Evolutionary conservation across 2,888 invertebrate genomes (phyloP).

Genomic region (Erebia epiphron): DNA sequence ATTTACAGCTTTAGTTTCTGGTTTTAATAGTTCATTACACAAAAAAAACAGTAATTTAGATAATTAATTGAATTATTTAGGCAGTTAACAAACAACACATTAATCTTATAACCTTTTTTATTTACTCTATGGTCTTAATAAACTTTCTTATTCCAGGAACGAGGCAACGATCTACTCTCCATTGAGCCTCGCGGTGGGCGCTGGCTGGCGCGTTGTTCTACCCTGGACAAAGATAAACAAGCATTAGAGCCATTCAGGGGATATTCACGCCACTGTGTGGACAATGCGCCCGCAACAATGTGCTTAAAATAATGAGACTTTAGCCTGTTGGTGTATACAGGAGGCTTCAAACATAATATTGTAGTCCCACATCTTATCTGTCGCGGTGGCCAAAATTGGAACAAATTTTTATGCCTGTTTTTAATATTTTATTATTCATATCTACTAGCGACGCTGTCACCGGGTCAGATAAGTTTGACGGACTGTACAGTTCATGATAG

Average conservation of each 20-base stretch:
- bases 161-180: conserved; percentile 29
- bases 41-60: too few species aligned
- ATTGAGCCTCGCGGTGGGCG: conserved; percentile 43
- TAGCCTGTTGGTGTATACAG: conserved; percentile 35
- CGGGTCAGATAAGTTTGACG: too few species aligned
- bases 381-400: too few species aligned
- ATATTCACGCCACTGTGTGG: conserved; percentile 67
- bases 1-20: too few species aligned
- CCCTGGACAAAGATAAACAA: conserved; percentile 63
- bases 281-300: conserved; percentile 58
- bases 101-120: not conserved
- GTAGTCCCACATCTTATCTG: too few species aligned
- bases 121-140: conserved; percentile 18
- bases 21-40: too few species aligned
- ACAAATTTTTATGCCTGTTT: too few species aligned
- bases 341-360: conserved; percentile 21
- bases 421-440: too few species aligned
- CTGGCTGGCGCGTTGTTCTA: conserved; percentile 56
- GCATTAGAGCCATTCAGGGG: conserved; percentile 51
- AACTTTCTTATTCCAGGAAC: conserved; percentile 45
- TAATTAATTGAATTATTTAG: not conserved
- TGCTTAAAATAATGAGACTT: conserved; percentile 46
- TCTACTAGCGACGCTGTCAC: too few species aligned
- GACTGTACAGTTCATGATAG: too few species aligned
- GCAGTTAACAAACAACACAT: not conserved